Percentiles rank a stretch among this genome's conserved stretches.
These are phyloP conservation scores for Artibeus jamaicensis DNA, from an alignment of 2,797 vertebrate genomes.

Conservation along the genomic window DNA sequence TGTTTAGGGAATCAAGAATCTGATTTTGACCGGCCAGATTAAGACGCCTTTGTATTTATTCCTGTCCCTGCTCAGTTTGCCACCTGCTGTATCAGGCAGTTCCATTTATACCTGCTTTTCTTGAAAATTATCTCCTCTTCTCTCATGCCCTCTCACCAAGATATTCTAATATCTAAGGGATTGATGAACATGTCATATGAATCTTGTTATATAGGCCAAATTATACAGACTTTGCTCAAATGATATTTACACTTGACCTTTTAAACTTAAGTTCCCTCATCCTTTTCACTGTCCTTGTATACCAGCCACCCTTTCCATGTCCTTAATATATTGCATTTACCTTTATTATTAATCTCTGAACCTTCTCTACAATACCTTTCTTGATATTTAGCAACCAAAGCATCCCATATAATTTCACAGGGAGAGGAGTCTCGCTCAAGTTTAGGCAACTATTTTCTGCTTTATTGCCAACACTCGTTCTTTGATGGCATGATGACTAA, in stretches of 20 bases:
- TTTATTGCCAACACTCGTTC: neutral
- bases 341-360: constrained; percentile 62
- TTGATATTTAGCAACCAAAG: constrained; percentile 51
- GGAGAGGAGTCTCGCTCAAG: constrained; percentile 21
- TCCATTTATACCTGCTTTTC: neutral
- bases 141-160: neutral
- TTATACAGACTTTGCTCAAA: constrained; percentile 68
- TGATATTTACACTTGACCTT: constrained; percentile 76
- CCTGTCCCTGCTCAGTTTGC: neutral
- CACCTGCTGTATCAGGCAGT: neutral
- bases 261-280: constrained; percentile 63
- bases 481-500: neutral
- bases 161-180: constrained; percentile 62
- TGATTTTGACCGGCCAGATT: neutral
- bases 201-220: constrained; percentile 71
- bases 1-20: neutral
- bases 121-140: constrained; percentile 9
- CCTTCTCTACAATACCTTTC: constrained; percentile 44
- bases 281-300: constrained; percentile 55
- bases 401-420: constrained; percentile 28
- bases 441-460: neutral
- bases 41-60: constrained; percentile 4
- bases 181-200: constrained; percentile 71
- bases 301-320: constrained; percentile 43
- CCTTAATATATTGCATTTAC: constrained; percentile 17